Evolutionary conservation across 2,888 invertebrate genomes (phyloP), one percentile per base, ranked within the genome.

Genomic region (Drosophila koepferae): DNA sequence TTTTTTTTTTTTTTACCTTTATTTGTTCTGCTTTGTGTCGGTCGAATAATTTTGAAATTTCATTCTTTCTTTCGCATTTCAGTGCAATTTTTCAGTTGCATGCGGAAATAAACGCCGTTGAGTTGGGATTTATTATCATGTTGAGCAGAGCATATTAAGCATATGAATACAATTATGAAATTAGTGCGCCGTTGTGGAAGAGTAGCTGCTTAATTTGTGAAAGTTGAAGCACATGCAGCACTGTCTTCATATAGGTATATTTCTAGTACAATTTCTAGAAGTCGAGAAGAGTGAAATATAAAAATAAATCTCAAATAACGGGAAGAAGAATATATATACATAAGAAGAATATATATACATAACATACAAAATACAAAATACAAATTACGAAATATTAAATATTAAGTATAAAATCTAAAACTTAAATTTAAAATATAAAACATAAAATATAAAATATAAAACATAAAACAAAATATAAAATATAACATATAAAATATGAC

Each of bases 61-160:
- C 49, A 76, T 66, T 81, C 55, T 63, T 58, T 67, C 61, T 63
- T 80, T 49, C 8, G 46, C 23, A 34, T 56, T 72, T 64, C 36
- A 72, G 58, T 71, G 73, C 65, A 67, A 64, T 64, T 82, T 70
- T 43, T 64, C 74, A 74, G 86, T 61, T 74, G 76, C 89, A 78
- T 74, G 82, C 80, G 65, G 80, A 89, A 77, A 86, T 85, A 87
- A 81, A 77, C 65, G 53, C 58, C 72, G 61, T 72, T 3, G 46
- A 74, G 69, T 60, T 72, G 68, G 69, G n/a, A 20, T 51, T 67
- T 23, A 82, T 74, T 70, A 51, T 59, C 60, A 62, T 73, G 65
- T 82, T 56, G 43, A 61, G 46, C 40, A 61, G 62, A 60, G 36
- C 48, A 53, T 51, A 36, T 18, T 38, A 23, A 23, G 23, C 23